phyloP scores from a whole-genome alignment of 2,113 vertebrate genomes.

The Scomber japonicus region DNA sequence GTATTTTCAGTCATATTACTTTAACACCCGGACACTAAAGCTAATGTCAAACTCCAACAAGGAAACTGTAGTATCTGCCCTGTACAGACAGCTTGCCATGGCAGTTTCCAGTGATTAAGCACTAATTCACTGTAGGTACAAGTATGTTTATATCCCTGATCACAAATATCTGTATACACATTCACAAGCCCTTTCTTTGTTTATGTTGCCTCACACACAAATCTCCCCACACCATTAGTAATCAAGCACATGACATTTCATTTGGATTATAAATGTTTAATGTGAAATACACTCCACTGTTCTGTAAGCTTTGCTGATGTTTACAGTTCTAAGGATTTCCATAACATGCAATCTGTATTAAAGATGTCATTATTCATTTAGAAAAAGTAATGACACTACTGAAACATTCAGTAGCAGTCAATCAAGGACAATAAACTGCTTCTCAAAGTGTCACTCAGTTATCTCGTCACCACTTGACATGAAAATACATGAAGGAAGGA shows the following conservation, averaged over 20 bases:
- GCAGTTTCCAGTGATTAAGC: background rate
- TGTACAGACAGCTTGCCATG: background rate
- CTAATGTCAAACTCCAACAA: too few species aligned
- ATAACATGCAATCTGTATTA: background rate
- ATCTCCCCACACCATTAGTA: background rate
- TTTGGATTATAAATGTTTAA: conserved; percentile 29
- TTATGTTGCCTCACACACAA: background rate
- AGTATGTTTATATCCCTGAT: background rate
- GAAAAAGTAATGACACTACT: conserved; percentile 8
- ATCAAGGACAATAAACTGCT: conserved; percentile 9
- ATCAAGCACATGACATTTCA: background rate
- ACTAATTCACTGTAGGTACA: background rate
- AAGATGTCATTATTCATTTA: conserved; percentile 17
- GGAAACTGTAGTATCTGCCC: too few species aligned
- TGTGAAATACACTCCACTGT: conserved; percentile 18
- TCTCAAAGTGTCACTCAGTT: conserved; percentile 32
- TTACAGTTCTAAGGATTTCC: conserved; percentile 18
- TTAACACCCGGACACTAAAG: too few species aligned
- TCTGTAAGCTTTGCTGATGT: conserved; percentile 35
- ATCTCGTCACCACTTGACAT: conserved; percentile 14
- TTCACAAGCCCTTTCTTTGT: background rate
- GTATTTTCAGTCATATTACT: too few species aligned
- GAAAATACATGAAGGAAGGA: conserved; percentile 34
- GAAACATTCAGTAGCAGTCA: conserved; percentile 44
- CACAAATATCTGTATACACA: background rate